A percentile compares a stretch with the other conserved stretches of the same genome.
These are phyloP conservation scores for Drosophila antonietae DNA, from an alignment of 2,888 invertebrate genomes.

Conservation along the genomic window DNA sequence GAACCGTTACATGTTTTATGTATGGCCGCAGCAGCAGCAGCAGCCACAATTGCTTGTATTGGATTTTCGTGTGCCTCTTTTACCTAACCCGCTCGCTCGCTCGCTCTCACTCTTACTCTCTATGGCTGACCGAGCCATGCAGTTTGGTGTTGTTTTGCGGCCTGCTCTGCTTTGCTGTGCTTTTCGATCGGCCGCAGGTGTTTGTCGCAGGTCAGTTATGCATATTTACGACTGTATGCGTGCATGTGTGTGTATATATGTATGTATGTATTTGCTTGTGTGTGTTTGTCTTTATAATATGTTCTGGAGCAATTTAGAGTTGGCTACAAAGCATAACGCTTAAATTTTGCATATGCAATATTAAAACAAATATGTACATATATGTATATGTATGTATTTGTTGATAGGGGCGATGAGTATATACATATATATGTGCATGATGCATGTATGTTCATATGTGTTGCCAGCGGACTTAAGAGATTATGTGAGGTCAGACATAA, in stretches of 20 bases:
- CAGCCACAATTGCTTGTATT: constrained; percentile 20
- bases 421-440: not conserved
- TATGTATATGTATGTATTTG: not conserved
- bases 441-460: not conserved
- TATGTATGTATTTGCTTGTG: not conserved
- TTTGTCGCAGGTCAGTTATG: constrained; percentile 44
- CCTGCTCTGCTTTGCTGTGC: constrained; percentile 16
- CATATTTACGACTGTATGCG: not conserved
- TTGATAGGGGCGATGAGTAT: constrained; percentile 5
- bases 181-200: constrained; percentile 36
- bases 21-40: constrained; percentile 3
- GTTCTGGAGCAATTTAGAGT: not conserved
- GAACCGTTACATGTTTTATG: constrained; percentile 33
- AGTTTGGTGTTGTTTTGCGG: constrained; percentile 13
- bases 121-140: constrained; percentile 16
- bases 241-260: not conserved
- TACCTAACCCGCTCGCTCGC: not conserved
- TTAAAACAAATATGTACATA: not conserved
- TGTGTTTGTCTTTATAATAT: constrained; percentile 4
- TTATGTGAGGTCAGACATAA: constrained; percentile 6
- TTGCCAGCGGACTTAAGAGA: not conserved
- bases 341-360: constrained; percentile 9
- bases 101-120: not conserved
- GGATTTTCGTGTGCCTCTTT: constrained; percentile 9
- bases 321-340: not conserved